Conservation (phyloP, 2,113 vertebrate species). For the Mastomys natalensis region DNA sequence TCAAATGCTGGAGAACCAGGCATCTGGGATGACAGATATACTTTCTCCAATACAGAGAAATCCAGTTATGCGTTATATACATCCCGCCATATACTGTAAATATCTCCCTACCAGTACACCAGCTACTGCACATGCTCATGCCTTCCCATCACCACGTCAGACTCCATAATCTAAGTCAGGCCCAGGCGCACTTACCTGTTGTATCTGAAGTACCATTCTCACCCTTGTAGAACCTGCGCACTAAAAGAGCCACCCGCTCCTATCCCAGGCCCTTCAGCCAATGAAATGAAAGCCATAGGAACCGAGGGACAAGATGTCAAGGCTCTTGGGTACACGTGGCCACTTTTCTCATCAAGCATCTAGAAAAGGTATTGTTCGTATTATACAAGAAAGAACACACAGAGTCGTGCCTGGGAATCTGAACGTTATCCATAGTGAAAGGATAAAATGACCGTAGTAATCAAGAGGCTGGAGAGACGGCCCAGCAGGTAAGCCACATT, state of each 20-base stretch:
- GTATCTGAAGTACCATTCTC: background rate
- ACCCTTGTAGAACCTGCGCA: background rate
- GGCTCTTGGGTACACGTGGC: background rate
- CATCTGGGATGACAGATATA: background rate
- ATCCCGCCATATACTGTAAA: background rate
- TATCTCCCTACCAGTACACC: background rate
- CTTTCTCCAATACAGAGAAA: background rate
- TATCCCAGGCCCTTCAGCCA: background rate
- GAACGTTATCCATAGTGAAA: background rate
- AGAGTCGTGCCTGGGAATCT: background rate
- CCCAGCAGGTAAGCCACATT: background rate
- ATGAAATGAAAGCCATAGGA: background rate
- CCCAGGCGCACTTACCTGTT: background rate
- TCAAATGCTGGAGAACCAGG: background rate
- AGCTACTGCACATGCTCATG: background rate
- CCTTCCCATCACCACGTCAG: background rate
- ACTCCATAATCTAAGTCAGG: background rate
- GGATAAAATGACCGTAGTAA: background rate
- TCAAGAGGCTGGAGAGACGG: background rate
- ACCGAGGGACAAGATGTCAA: background rate
- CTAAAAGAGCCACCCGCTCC: background rate
- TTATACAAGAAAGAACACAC: background rate
- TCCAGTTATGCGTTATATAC: background rate
- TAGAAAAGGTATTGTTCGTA: background rate
- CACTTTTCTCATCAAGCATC: constrained; percentile 3